A percentile compares a stretch with the other conserved stretches of the same genome.
Conservation (phyloP, 2,888 invertebrate species). For the Oegoconia quadripuncta region DNA sequence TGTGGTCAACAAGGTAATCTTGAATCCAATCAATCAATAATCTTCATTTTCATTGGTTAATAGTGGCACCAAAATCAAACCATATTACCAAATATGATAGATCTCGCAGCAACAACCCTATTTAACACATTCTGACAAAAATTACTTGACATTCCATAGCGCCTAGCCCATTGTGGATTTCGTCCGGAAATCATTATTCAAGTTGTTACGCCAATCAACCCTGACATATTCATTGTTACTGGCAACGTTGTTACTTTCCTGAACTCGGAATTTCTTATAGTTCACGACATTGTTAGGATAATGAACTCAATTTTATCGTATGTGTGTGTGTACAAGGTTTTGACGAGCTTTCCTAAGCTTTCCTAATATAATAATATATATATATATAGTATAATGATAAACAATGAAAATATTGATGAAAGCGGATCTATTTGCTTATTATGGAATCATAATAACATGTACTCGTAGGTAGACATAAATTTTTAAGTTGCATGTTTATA, state of each 20-base stretch:
- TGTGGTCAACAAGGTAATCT: too few species aligned
- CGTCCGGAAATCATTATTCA: conserved; percentile 67
- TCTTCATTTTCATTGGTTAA: too few species aligned
- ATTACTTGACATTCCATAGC: conserved; percentile 32
- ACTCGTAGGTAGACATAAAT: too few species aligned
- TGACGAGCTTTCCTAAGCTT: background rate
- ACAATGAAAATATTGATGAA: too few species aligned
- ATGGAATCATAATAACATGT: too few species aligned
- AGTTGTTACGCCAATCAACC: conserved; percentile 55
- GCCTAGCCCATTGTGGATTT: conserved; percentile 41
- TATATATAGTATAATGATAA: too few species aligned
- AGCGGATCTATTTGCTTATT: too few species aligned
- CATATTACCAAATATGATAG: too few species aligned
- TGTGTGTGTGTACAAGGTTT: conserved; percentile 27
- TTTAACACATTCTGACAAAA: conserved; percentile 18
- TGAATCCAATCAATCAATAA: too few species aligned
- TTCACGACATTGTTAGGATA: conserved; percentile 14
- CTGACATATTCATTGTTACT: conserved; percentile 62
- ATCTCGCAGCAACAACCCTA: conserved; percentile 1
- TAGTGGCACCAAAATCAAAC: too few species aligned
- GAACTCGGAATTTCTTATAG: conserved; percentile 30
- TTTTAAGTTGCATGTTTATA: too few species aligned
- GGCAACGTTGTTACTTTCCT: conserved; percentile 33
- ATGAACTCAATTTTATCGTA: conserved; percentile 16
- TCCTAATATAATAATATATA: too few species aligned